Conservation (phyloP, 2,797 vertebrate genomes). For the Notolabrus celidotus region DNA sequence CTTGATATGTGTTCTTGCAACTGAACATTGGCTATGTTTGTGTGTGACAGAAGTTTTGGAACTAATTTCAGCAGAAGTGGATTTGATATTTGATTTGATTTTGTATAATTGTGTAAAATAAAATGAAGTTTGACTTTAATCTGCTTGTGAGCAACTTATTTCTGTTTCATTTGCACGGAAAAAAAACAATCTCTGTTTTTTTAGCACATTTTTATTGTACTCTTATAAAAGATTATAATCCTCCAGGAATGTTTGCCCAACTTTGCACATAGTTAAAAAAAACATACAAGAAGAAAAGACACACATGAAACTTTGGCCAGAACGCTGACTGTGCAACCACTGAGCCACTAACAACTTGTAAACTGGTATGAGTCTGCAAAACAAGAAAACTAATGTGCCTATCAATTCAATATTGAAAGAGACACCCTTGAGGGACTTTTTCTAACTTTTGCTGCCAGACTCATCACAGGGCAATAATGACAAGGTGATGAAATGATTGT, state of each 20-base stretch:
- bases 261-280: constrained; percentile 10
- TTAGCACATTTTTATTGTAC: background rate
- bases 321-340: constrained; percentile 51
- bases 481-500: constrained; percentile 84
- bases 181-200: background rate
- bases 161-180: background rate
- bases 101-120: constrained; percentile 50
- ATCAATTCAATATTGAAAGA: constrained; percentile 73
- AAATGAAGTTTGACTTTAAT: constrained; percentile 6
- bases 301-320: constrained; percentile 44
- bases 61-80: constrained; percentile 15
- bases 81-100: constrained; percentile 22
- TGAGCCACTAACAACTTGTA: constrained; percentile 55
- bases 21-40: constrained; percentile 6
- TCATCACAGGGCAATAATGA: constrained; percentile 83
- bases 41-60: background rate
- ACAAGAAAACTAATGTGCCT: constrained; percentile 72
- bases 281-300: background rate
- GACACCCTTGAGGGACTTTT: constrained; percentile 72
- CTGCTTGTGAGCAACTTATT: constrained; percentile 3
- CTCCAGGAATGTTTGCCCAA: background rate
- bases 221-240: background rate
- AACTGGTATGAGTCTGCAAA: constrained; percentile 55
- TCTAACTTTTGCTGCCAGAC: constrained; percentile 65
- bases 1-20: background rate